Percentiles rank a stretch among this genome's conserved stretches.
These are phyloP conservation scores for Diorhabda elongata DNA, from an alignment of 1,140 invertebrate genomes.

Conservation along the genomic window DNA sequence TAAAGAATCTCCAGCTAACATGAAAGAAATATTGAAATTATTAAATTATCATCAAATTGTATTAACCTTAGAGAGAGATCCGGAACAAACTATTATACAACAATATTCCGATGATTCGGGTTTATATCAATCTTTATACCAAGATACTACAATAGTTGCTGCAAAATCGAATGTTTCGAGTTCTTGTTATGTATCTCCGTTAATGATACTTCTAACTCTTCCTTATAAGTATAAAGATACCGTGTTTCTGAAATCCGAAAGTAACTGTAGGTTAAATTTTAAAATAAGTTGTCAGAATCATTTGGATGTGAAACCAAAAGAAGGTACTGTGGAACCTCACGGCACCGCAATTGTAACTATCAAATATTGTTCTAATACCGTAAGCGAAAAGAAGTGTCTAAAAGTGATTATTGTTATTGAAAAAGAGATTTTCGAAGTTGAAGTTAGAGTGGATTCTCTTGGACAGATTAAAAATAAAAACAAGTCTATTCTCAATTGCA, in stretches of 20 bases:
- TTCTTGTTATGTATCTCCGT: constrained; percentile 31
- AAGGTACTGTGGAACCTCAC: constrained; percentile 27
- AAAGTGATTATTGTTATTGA: constrained; percentile 32
- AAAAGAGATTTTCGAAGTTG: constrained; percentile 29
- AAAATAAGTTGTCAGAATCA: constrained; percentile 21
- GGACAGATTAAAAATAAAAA: not conserved
- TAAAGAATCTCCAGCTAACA: constrained; percentile 25
- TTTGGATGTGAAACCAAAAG: constrained; percentile 24
- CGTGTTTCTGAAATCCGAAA: constrained; percentile 30
- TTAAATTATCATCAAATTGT: constrained; percentile 31
- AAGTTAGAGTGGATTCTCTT: constrained; percentile 28
- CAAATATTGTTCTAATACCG: constrained; percentile 11
- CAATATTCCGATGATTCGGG: constrained; percentile 33
- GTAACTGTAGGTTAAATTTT: constrained; percentile 26
- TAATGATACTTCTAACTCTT: constrained; percentile 27
- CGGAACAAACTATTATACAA: constrained; percentile 30
- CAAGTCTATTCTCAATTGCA: not conserved
- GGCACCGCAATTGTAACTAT: constrained; percentile 27
- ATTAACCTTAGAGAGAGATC: constrained; percentile 35
- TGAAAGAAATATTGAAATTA: constrained; percentile 27
- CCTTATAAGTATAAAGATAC: constrained; percentile 30
- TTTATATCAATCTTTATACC: constrained; percentile 32
- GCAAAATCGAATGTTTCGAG: constrained; percentile 11
- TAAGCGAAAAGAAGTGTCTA: constrained; percentile 15
- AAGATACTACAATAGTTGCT: constrained; percentile 22